Conservation (phyloP, 2,888 invertebrate species). For the Tortricodes alternella region DNA sequence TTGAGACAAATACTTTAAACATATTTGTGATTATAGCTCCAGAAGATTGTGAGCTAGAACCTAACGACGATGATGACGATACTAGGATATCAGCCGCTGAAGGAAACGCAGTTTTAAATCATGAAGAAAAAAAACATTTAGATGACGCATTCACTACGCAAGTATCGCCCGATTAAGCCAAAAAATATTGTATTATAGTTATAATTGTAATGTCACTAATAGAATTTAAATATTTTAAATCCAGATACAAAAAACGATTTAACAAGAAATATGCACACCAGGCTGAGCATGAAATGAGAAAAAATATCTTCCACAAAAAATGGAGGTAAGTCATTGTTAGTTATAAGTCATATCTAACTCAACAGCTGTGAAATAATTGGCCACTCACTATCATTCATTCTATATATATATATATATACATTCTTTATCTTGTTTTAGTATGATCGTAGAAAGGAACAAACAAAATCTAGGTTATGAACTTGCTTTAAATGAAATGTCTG, state of each 20-base stretch:
- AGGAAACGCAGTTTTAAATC: constrained; percentile 39
- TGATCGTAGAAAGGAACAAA: constrained; percentile 47
- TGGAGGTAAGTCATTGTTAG: constrained; percentile 12
- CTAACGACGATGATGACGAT: constrained; percentile 37
- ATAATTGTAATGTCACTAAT: neutral
- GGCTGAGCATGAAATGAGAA: constrained; percentile 48
- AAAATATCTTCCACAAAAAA: constrained; percentile 36
- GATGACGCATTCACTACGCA: constrained; percentile 55
- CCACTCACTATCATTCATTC: no score
- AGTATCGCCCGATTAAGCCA: constrained; percentile 25
- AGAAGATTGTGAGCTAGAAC: constrained; percentile 18
- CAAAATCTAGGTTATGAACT: constrained; percentile 57
- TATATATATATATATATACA: neutral
- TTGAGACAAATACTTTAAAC: no score
- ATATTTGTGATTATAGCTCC: neutral
- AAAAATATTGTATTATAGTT: no score
- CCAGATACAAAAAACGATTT: constrained; percentile 11
- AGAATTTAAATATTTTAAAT: constrained; percentile 25
- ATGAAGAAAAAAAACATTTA: constrained; percentile 52
- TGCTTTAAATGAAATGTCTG: constrained; percentile 60
- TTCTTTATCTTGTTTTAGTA: constrained; percentile 40
- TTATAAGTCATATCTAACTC: no score
- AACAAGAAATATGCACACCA: constrained; percentile 46
- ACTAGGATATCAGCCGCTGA: neutral
- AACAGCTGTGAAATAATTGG: no score